Base-by-base conservation (phyloP, 1,140 invertebrate genomes). In the Lanistes nyassanus region DNA sequence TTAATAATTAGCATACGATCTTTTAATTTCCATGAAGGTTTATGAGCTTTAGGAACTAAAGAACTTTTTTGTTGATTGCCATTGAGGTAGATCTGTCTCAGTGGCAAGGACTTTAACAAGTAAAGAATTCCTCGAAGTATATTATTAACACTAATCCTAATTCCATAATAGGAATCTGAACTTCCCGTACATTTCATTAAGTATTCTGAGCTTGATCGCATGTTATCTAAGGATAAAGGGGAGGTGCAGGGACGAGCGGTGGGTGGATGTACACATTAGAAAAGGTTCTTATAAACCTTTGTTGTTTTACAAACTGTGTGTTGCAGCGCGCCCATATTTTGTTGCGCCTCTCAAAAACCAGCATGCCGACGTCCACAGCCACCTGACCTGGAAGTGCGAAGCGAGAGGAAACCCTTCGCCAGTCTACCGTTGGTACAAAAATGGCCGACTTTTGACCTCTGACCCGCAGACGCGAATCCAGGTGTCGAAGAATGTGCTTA, bases 401-500 rank as follows among this genome's bases (percentile, higher is more conserved):
- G 96, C 97, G 0, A 97, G 97, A 91, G 96, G 96, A 21, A 96
- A 97, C 82, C 97, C 97, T 34, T 92, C 94, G 42, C 96, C 97
- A 0, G 96, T 93, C 79, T 98, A 98, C 84, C 94, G 92, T 71
- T 99, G 97, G 96, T 94, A 94, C 85, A 95, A 93, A 89, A 96
- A 87, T 74, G 83, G 80, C 0, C 67, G 92, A 60, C 90, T 90
- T 73, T 93, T 97, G 34, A 29, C 21, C 29, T 67, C 89, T 64
- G 83, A 97, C 62, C 90, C 81, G 11, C 74, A 70, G 76, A 55
- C 34, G 51, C 56, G 53, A 74, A 69, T 58, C 2, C 78, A 76
- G 76, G 76, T 83, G 23, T 74, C 34, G 4, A 42, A 70, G 23
- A 85, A 85, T 53, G 42, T 79, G 0, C 56, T 85, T 36, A 74